Base-by-base conservation (phyloP, 2,113 vertebrate genomes). In the Laterallus jamaicensis region DNA sequence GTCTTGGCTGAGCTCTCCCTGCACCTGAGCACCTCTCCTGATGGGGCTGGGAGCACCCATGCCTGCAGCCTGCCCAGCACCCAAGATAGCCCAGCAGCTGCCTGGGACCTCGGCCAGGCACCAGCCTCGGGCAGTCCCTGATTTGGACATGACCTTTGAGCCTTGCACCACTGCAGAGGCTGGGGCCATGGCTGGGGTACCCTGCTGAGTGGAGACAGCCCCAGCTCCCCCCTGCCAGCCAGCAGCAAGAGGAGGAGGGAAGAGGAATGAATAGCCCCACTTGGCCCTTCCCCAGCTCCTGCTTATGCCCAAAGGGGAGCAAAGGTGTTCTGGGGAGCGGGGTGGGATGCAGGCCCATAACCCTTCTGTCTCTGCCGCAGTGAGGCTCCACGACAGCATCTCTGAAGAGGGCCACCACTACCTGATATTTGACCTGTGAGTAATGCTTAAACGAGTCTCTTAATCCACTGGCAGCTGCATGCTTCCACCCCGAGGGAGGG, bases 391-490 rank as follows among this genome's bases (percentile, higher is more conserved):
- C 0, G 98, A 98, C 97, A 98, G 98, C 96, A 98, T 98, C 97
- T 98, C 98, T 0, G 98, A 98, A 89, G 98, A 98, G 86, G 98
- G 97, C n/a, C 98, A 98, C 73, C 98, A 98, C 85, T 98, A 98
- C 95, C 97, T 98, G 97, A 98, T 98, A 95, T 98, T 98, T 92
- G 98, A 98, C 95, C 96, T 98, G 98, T 98, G 97, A 98, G 98
- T 98, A 89, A 60, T n/a, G n/a, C 17, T 52, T 86, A 59, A 11
- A 22, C 8, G 7, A 35, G 29, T 56, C 74, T n/a, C 78, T 44
- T 15, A 12, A 71, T n/a, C 68, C 66, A 6, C 6, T 0, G 0
- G 12, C 54, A 63, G 44, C 74, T 35, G 67, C 0, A 2, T 11
- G 54, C 50, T n/a, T 42, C 52, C 39, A 32, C 31, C 25, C 16